phyloP scores from a whole-genome alignment of 2,888 invertebrate genomes.

The Drosophila kokeensis region DNA sequence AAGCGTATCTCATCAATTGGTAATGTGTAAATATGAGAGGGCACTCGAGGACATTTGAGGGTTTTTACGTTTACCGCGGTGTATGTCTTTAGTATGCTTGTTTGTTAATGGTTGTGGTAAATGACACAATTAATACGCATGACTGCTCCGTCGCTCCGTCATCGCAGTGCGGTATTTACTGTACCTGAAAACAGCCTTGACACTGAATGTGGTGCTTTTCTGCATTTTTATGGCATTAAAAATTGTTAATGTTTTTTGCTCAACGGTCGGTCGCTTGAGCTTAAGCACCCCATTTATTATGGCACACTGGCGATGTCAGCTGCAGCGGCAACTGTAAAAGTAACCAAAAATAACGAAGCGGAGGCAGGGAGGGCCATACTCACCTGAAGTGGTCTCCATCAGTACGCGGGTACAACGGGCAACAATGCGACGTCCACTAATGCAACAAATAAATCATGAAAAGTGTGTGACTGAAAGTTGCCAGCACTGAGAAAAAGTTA shows the following conservation, averaged over 20 bases:
- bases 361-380: slow-evolving; percentile 15
- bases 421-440: slow-evolving; percentile 45
- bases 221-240: slow-evolving; percentile 49
- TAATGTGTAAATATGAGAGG: not conserved
- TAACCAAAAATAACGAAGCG: slow-evolving; percentile 6
- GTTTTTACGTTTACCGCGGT: not conserved
- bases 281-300: slow-evolving; percentile 47
- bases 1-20: not conserved
- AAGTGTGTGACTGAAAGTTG: slow-evolving; percentile 32
- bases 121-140: slow-evolving; percentile 39
- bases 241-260: slow-evolving; percentile 53
- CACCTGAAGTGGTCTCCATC: slow-evolving; percentile 41
- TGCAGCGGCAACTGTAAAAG: slow-evolving; percentile 13
- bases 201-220: slow-evolving; percentile 16
- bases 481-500: slow-evolving; percentile 5
- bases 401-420: slow-evolving; percentile 25
- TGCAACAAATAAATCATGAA: slow-evolving; percentile 67
- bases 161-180: slow-evolving; percentile 38
- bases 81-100: slow-evolving; percentile 6
- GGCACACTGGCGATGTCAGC: slow-evolving; percentile 28
- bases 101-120: slow-evolving; percentile 33
- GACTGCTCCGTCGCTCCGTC: slow-evolving; percentile 33
- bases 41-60: not conserved
- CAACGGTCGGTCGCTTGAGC: slow-evolving; percentile 30
- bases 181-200: slow-evolving; percentile 31